Evolutionary conservation across 2,888 invertebrate species (phyloP).

Genomic region (Magallana nippona): DNA sequence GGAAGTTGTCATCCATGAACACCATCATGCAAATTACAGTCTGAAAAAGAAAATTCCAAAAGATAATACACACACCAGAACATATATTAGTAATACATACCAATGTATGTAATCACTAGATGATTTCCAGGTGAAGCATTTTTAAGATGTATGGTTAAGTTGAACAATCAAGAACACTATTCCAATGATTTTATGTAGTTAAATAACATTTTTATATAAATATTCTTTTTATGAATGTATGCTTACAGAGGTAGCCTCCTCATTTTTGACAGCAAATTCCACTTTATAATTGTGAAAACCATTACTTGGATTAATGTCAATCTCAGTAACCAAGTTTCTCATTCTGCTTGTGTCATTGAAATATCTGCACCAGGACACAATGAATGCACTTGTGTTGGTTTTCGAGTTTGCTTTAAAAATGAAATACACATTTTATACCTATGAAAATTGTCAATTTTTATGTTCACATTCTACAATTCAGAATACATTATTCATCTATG

Average conservation of each 20-base stretch:
- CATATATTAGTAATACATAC: too few species aligned
- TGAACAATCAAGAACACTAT: too few species aligned
- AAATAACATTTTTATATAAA: too few species aligned
- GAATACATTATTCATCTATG: too few species aligned
- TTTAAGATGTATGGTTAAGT: too few species aligned
- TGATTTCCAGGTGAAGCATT: too few species aligned
- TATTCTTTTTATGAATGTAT: neutral
- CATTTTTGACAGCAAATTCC: conserved; percentile 41
- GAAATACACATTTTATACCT: neutral
- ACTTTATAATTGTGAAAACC: conserved; percentile 49
- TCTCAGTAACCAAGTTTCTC: conserved; percentile 16
- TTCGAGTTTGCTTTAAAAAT: neutral
- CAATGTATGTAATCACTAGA: too few species aligned
- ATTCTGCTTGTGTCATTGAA: conserved; percentile 43
- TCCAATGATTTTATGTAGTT: too few species aligned
- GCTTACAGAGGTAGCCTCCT: conserved; percentile 44
- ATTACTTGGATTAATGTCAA: conserved; percentile 51
- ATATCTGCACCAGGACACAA: conserved; percentile 54
- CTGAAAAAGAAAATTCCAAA: conserved; percentile 47
- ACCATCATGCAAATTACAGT: conserved; percentile 59
- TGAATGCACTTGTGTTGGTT: neutral
- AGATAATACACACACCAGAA: neutral
- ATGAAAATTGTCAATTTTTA: too few species aligned
- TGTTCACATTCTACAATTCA: too few species aligned
- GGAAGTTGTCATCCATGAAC: conserved; percentile 49